A percentile compares a stretch with the other conserved stretches of the same genome.
Conservation (phyloP, 2,113 vertebrate genomes). For the Labrus mixtus region DNA sequence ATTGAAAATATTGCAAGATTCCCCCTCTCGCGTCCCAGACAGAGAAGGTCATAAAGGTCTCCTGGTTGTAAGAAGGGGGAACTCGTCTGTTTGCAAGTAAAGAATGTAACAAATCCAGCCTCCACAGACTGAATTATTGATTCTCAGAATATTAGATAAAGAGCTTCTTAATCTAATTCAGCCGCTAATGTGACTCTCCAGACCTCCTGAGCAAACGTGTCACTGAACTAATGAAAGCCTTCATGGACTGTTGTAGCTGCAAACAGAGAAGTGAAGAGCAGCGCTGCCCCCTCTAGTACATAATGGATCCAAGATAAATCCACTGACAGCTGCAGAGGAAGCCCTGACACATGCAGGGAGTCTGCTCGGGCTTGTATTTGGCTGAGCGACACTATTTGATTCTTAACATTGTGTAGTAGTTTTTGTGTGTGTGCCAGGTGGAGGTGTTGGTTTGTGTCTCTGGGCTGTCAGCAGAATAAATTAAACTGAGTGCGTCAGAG, state of each 20-base stretch:
- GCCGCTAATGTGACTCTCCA: slow-evolving; percentile 21
- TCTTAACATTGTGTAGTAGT: not conserved
- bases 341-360: not conserved
- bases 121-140: slow-evolving; percentile 37
- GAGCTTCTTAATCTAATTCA: slow-evolving; percentile 14
- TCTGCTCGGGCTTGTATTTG: not conserved
- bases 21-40: no score
- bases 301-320: no score
- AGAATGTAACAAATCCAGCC: slow-evolving; percentile 3
- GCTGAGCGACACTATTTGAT: slow-evolving; percentile 4
- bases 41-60: not conserved
- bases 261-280: slow-evolving; percentile 4
- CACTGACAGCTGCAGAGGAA: not conserved
- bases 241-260: not conserved
- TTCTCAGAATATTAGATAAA: slow-evolving; percentile 11
- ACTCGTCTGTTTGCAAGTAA: not conserved
- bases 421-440: not conserved
- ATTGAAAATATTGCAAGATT: not conserved
- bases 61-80: no score
- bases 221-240: not conserved
- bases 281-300: not conserved
- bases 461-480: slow-evolving; percentile 16
- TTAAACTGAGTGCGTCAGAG: not conserved
- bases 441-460: not conserved
- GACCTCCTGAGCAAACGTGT: slow-evolving; percentile 20